phyloP scores from a whole-genome alignment of 2,888 invertebrate species.

The Callyntrura sp. region DNA sequence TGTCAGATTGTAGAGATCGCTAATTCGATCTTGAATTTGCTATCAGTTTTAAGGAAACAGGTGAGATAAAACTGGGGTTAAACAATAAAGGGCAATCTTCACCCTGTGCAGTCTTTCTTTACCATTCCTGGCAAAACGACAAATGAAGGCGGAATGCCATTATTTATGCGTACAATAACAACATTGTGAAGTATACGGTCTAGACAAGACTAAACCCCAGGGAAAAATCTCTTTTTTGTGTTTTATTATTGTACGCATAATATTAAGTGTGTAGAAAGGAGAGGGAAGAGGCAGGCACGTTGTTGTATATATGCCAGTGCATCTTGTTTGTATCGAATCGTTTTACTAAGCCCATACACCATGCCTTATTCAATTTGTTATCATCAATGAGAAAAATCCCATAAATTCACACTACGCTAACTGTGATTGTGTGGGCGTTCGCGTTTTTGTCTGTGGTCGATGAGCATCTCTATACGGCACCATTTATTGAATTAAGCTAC shows the following conservation, averaged over 20 bases:
- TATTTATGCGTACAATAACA: slow-evolving; percentile 18
- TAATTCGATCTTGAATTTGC: slow-evolving; percentile 27
- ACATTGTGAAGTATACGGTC: slow-evolving; percentile 32
- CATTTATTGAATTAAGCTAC: not conserved
- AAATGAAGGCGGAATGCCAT: not conserved
- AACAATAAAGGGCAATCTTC: not conserved
- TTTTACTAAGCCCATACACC: no score
- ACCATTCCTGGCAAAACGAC: slow-evolving; percentile 3
- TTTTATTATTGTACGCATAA: not conserved
- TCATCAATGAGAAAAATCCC: not conserved
- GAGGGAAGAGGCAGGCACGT: no score
- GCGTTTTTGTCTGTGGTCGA: not conserved
- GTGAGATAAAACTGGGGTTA: not conserved
- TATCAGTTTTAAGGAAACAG: slow-evolving; percentile 18
- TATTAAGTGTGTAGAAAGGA: no score
- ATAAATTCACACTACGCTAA: not conserved
- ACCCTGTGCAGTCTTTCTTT: not conserved
- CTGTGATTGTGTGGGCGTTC: not conserved
- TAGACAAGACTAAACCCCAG: slow-evolving; percentile 54
- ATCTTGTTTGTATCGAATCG: not conserved
- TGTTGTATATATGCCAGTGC: not conserved
- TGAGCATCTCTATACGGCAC: not conserved
- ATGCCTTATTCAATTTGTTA: slow-evolving; percentile 60
- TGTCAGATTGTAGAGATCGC: slow-evolving; percentile 13
- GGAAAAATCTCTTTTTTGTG: not conserved